Base-by-base conservation (phyloP, 2,797 vertebrate species). In the Falco cherrug region DNA sequence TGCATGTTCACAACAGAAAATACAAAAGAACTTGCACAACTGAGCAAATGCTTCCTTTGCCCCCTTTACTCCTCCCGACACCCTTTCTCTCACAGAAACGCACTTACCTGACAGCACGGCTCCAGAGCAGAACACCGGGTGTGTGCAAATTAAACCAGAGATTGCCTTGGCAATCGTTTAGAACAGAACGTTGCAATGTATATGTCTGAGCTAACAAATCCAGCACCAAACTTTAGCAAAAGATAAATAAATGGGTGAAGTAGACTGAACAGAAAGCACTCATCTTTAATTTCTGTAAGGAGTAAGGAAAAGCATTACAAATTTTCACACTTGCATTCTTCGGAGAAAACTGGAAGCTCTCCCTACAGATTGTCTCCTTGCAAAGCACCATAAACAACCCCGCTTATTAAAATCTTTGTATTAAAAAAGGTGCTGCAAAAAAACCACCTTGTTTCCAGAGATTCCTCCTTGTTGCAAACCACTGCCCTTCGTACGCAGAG, bases 201-300 rank as follows among this genome's bases (percentile, higher is more conserved):
- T 93, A 69, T 61, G 61, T 89, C 81, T 94, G 89, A 79, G 54
- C 75, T 63, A 64, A 86, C 39, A 79, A 94, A 92, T 81, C 78
- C 78, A 37, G 60, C 79, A 91, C 31, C 16, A 87, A 91, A 71
- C 69, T 84, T 87, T 2, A 73, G 57, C 56, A 85, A 41, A 91
- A 76, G 69, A 81, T 79, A 89, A 90, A 63, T 47, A 92, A 86
- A 59, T 17, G 59, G 59, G 56, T 84, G 71, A 89, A 92, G 65
- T 1, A 92, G 61, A 54, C 57, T 37, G 57, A 90, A 60, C 31
- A 80, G 54, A 93, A 84, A 76, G 48, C 63, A 60, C 22, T 14
- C 26, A 17, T 31, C 67, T 76, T 79, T 69, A n/a, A n/a, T 75
- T 90, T 50, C 88, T 91, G 2, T 16, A 26, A 56, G 50, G 53